Evolutionary conservation across 2,113 vertebrate genomes (phyloP).

Genomic region (Passer domesticus): DNA sequence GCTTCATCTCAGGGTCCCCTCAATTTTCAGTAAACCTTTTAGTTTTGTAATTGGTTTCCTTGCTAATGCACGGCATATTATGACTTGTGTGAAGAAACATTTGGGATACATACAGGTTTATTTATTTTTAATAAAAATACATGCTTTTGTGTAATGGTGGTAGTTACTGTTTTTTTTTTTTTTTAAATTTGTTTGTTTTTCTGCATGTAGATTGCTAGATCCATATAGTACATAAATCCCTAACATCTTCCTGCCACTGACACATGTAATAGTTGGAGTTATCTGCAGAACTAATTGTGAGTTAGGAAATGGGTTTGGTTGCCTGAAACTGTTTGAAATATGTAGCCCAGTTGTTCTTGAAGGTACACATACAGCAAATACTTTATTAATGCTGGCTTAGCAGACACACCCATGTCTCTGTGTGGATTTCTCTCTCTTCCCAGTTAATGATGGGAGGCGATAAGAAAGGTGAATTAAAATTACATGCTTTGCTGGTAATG

Average conservation of each 20-base stretch:
- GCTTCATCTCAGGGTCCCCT: not conserved
- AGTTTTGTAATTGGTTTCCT: not conserved
- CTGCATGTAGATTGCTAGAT: not conserved
- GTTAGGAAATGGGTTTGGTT: not conserved
- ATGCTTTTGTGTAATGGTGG: not conserved
- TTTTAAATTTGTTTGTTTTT: not conserved
- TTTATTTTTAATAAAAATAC: not conserved
- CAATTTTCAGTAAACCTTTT: not conserved
- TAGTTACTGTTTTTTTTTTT: not conserved
- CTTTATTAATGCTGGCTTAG: not conserved
- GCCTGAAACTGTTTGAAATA: not conserved
- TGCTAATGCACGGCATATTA: not conserved
- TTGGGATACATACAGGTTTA: not conserved
- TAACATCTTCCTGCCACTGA: not conserved
- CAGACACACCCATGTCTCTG: not conserved
- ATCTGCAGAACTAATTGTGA: not conserved
- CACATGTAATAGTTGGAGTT: not conserved
- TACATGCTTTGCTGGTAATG: not conserved
- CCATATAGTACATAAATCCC: not conserved
- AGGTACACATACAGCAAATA: not conserved
- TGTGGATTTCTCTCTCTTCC: not conserved
- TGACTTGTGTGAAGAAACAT: not conserved
- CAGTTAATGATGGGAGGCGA: not conserved
- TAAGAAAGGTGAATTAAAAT: not conserved
- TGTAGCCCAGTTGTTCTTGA: not conserved